phyloP scores from a whole-genome alignment of 2,113 vertebrate species.

The Takifugu flavidus region DNA sequence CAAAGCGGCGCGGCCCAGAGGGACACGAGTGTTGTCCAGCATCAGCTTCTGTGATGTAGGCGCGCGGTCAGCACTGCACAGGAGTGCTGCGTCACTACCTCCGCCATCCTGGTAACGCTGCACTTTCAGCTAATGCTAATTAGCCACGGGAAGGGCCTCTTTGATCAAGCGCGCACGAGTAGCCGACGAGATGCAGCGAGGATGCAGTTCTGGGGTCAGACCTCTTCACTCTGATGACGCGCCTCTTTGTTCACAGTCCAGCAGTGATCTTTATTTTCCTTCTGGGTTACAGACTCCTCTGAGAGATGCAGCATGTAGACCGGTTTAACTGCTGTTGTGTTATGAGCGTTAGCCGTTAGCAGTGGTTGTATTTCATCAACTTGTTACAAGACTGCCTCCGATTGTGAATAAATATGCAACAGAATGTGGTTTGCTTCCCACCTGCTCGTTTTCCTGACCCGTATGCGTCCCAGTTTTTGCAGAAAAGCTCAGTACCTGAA shows the following conservation, averaged over 20 bases:
- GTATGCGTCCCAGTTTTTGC: too few relatives aligned
- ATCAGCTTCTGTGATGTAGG: constrained; percentile 50
- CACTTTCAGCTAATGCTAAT: constrained; percentile 58
- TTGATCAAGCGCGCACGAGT: constrained; percentile 26
- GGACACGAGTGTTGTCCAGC: constrained; percentile 61
- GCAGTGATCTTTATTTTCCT: constrained; percentile 17
- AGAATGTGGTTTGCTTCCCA: constrained; percentile 1
- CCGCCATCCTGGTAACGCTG: constrained; percentile 54
- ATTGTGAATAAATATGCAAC: not conserved
- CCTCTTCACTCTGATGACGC: not conserved
- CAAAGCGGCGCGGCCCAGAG: constrained; percentile 37
- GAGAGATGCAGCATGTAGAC: constrained; percentile 3
- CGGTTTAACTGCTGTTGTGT: not conserved
- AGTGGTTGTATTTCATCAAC: not conserved
- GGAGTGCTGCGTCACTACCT: constrained; percentile 58
- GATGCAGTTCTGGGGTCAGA: not conserved
- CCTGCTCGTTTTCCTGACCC: not conserved
- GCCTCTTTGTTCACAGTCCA: constrained; percentile 17
- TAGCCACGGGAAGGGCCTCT: constrained; percentile 41
- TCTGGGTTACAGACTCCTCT: not conserved
- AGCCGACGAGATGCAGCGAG: not conserved
- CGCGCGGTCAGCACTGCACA: constrained; percentile 65
- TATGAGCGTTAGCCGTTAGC: not conserved
- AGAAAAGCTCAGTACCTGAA: too few relatives aligned
- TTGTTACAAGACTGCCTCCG: not conserved